phyloP scores from a whole-genome alignment of 1,140 invertebrate species.

The Magallana ariakensis region DNA sequence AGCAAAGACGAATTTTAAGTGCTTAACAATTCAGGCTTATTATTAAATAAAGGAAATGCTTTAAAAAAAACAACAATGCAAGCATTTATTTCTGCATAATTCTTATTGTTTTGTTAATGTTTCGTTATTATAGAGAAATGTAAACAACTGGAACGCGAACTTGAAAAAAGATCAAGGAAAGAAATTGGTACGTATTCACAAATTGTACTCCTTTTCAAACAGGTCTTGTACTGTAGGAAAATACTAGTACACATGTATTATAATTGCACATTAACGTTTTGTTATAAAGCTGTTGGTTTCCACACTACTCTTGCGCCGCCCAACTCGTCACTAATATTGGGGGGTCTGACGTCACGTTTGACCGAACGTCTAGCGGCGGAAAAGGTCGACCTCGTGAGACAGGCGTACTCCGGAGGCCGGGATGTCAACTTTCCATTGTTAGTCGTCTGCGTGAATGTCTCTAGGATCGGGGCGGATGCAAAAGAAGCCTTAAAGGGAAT shows the following conservation, averaged over 20 bases:
- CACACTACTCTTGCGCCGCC: not conserved
- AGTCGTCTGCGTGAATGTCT: conserved; percentile 43
- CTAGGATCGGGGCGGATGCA: conserved; percentile 51
- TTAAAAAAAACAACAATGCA: too few relatives aligned
- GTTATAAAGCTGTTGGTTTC: conserved; percentile 16
- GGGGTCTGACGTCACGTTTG: not conserved
- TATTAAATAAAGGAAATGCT: too few relatives aligned
- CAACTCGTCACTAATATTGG: not conserved
- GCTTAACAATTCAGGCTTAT: too few relatives aligned
- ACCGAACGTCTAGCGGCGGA: not conserved
- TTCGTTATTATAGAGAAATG: not conserved
- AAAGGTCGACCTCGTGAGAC: not conserved
- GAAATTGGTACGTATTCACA: not conserved
- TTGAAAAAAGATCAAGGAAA: not conserved
- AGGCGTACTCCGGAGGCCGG: not conserved
- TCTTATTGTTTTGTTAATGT: too few relatives aligned
- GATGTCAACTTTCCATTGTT: conserved; percentile 21
- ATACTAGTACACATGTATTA: not conserved
- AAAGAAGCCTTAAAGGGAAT: conserved; percentile 43
- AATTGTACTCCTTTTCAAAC: not conserved
- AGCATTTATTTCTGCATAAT: too few relatives aligned
- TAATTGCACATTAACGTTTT: too few relatives aligned
- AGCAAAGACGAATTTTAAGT: too few relatives aligned
- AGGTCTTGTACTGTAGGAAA: not conserved
- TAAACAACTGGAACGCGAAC: not conserved